Conservation (phyloP, 2,113 vertebrate species). For the Xenopus laevis region DNA sequence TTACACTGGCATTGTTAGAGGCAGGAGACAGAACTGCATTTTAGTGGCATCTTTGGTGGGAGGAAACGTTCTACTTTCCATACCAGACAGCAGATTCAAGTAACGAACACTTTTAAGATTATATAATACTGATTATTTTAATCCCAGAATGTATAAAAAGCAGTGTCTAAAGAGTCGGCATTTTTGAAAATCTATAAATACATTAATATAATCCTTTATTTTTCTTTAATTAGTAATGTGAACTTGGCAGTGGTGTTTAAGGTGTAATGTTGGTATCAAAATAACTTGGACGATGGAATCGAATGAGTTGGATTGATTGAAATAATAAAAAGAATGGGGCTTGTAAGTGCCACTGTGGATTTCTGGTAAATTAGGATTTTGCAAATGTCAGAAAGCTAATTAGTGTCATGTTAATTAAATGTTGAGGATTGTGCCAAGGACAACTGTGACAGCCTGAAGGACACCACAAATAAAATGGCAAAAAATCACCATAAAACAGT, state of each 20-base stretch:
- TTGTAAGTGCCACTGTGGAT: not conserved
- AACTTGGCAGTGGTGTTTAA: not conserved
- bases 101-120: no score
- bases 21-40: no score
- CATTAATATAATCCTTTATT: no score
- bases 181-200: no score
- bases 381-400: conserved; percentile 79
- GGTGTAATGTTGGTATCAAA: not conserved
- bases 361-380: conserved; percentile 78
- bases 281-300: not conserved
- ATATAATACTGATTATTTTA: no score
- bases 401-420: conserved; percentile 91
- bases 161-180: no score
- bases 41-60: no score
- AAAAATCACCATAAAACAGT: not conserved
- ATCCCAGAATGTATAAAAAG: no score
- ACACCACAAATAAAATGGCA: conserved; percentile 57
- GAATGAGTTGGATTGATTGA: not conserved
- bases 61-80: no score
- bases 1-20: no score
- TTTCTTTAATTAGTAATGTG: not conserved
- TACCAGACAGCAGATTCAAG: no score
- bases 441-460: conserved; percentile 58
- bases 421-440: conserved; percentile 78
- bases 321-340: not conserved